Percentiles rank a stretch among this genome's conserved stretches.
These are phyloP conservation scores for Eulemur rufifrons DNA, from an alignment of 2,113 vertebrate species.

Conservation along the genomic window DNA sequence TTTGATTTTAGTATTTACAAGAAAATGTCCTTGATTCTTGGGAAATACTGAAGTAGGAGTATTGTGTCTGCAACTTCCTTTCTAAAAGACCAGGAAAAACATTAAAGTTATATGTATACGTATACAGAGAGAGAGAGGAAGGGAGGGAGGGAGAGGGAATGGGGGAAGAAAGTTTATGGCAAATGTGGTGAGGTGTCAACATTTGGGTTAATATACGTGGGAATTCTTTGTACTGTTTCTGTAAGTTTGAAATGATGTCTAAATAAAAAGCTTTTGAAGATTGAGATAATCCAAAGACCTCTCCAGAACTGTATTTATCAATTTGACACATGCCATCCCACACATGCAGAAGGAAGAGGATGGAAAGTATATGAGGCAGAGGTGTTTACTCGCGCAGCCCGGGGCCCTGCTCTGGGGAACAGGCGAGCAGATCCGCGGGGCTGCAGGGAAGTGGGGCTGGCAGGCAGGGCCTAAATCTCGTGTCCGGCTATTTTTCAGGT, in stretches of 20 bases:
- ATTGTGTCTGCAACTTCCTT: not conserved
- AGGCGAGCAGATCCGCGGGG: not conserved
- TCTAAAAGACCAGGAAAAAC: not conserved
- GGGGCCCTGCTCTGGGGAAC: not conserved
- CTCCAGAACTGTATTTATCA: not conserved
- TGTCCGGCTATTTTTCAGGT: not conserved
- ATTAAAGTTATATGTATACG: not conserved
- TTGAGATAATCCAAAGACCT: not conserved
- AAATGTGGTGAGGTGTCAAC: not conserved
- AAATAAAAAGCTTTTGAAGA: not conserved
- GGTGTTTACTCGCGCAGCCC: not conserved
- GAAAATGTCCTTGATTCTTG: not conserved
- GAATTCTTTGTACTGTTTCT: not conserved
- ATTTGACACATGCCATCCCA: not conserved
- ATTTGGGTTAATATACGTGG: not conserved
- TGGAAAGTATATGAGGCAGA: not conserved
- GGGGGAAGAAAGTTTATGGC: not conserved
- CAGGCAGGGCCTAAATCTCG: not conserved
- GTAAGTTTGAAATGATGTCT: not conserved
- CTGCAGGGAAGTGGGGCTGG: fast-evolving
- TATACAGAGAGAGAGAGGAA: not conserved
- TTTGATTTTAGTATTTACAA: not conserved
- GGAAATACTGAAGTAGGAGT: not conserved
- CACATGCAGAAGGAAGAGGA: not conserved
- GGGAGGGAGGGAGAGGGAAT: not conserved